Conservation (phyloP, 2,797 vertebrate genomes). For the Hippopotamyrus pictus region DNA sequence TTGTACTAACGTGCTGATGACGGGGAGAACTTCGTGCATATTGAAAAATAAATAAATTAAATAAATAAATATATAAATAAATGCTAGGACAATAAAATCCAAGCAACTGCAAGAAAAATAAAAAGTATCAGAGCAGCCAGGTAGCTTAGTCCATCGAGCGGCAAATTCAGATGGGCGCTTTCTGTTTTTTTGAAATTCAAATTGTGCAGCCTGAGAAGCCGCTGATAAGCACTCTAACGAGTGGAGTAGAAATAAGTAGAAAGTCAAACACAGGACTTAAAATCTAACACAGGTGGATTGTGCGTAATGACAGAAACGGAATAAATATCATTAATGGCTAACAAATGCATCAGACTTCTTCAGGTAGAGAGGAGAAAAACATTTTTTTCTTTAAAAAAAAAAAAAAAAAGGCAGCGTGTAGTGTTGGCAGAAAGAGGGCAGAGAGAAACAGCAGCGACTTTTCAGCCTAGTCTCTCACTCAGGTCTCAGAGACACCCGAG, state of each 20-base stretch:
- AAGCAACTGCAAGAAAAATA: background rate
- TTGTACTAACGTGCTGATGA: background rate
- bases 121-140: conserved; percentile 18
- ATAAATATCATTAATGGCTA: conserved; percentile 64
- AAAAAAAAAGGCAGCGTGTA: conserved; percentile 26
- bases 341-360: conserved; percentile 51
- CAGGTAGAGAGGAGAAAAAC: conserved; percentile 41
- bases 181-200: conserved; percentile 75
- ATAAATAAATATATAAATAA: background rate
- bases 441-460: conserved; percentile 39
- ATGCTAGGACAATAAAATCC: background rate
- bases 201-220: conserved; percentile 66
- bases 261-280: conserved; percentile 55
- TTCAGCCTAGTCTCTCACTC: conserved; percentile 34
- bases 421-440: background rate
- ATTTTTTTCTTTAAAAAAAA: background rate
- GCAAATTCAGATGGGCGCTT: conserved; percentile 60
- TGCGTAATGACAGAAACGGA: conserved; percentile 65
- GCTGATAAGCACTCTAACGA: conserved; percentile 71
- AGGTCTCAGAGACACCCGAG: too few species aligned
- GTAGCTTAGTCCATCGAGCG: conserved; percentile 50
- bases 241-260: too few species aligned
- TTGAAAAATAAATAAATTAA: background rate
- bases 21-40: background rate
- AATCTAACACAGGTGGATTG: conserved; percentile 66